Evolutionary conservation across 1,140 invertebrate species (phyloP).

Genomic region (Papilio aristodemus): DNA sequence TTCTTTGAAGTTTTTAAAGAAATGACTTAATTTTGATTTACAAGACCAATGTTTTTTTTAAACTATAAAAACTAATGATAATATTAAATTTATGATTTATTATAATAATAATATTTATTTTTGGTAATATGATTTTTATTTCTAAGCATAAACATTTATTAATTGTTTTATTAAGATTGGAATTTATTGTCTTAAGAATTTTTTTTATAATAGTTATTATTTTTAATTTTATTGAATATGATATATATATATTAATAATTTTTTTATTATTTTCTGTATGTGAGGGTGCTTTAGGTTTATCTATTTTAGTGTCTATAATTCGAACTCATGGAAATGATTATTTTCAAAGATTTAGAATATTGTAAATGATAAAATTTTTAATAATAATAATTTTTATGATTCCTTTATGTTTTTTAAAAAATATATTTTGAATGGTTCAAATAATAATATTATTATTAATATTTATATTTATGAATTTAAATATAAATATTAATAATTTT

Average conservation of each 20-base stretch:
- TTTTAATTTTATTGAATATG: conserved; percentile 73
- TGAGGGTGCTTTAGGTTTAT: conserved; percentile 81
- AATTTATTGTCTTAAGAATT: conserved; percentile 80
- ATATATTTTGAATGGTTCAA: conserved; percentile 67
- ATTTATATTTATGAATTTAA: conserved; percentile 45
- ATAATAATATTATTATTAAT: conserved; percentile 66
- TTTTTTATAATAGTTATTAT: conserved; percentile 77
- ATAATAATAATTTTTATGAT: conserved; percentile 70
- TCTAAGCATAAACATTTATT: conserved; percentile 81
- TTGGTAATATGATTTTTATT: conserved; percentile 72
- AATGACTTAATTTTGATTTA: conserved; percentile 80
- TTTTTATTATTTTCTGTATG: conserved; percentile 82
- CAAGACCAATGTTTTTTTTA: conserved; percentile 83
- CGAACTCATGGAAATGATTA: conserved; percentile 81
- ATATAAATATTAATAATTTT: conserved; percentile 50
- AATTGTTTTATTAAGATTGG: conserved; percentile 82
- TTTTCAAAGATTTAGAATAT: conserved; percentile 80
- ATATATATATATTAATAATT: conserved; percentile 81
- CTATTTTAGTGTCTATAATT: conserved; percentile 81
- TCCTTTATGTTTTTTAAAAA: conserved; percentile 63
- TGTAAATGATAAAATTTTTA: conserved; percentile 79
- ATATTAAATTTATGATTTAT: conserved; percentile 54
- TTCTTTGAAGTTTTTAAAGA: conserved; percentile 81
- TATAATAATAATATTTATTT: conserved; percentile 69
- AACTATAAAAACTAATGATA: conserved; percentile 80